A percentile compares a stretch with the other conserved stretches of the same genome.
These are phyloP conservation scores for Scatophagus argus DNA, from an alignment of 2,113 vertebrate genomes.

Conservation along the genomic window DNA sequence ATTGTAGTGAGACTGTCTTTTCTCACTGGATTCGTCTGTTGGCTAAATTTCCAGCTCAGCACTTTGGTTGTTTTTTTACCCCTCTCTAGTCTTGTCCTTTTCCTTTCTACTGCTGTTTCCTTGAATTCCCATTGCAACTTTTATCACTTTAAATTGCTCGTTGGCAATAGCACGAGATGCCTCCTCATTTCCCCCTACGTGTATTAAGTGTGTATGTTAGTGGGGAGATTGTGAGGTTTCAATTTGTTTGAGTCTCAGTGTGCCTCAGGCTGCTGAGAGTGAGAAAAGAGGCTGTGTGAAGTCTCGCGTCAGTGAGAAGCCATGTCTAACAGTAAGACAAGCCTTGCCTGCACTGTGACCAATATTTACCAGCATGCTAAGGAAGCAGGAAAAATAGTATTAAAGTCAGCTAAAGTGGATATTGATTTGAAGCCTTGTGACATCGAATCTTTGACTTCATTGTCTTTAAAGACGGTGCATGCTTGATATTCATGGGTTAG, in stretches of 20 bases:
- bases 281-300: conserved; percentile 31
- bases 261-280: conserved; percentile 8
- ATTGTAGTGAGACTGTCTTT: background rate
- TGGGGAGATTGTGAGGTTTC: background rate
- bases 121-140: background rate
- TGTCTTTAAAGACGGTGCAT: conserved; percentile 20
- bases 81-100: background rate
- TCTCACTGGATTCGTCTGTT: conserved; percentile 15
- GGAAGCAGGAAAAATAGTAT: conserved; percentile 16
- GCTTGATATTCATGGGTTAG: conserved; percentile 33
- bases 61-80: conserved; percentile 7
- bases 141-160: conserved; percentile 10
- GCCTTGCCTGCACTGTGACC: background rate
- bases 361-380: conserved; percentile 17
- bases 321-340: conserved; percentile 8
- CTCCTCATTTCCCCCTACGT: background rate
- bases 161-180: background rate
- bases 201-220: background rate
- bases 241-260: conserved; percentile 7
- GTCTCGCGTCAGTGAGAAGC: conserved; percentile 28
- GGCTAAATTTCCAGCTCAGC: conserved; percentile 2
- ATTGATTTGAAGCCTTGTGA: conserved; percentile 47
- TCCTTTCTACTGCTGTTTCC: background rate
- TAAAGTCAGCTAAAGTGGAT: conserved; percentile 22
- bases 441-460: conserved; percentile 12